Percentiles rank a stretch among this genome's conserved stretches.
phyloP scores from a whole-genome alignment of 1,140 invertebrate genomes.

The Aphaenogaster floridana region DNA sequence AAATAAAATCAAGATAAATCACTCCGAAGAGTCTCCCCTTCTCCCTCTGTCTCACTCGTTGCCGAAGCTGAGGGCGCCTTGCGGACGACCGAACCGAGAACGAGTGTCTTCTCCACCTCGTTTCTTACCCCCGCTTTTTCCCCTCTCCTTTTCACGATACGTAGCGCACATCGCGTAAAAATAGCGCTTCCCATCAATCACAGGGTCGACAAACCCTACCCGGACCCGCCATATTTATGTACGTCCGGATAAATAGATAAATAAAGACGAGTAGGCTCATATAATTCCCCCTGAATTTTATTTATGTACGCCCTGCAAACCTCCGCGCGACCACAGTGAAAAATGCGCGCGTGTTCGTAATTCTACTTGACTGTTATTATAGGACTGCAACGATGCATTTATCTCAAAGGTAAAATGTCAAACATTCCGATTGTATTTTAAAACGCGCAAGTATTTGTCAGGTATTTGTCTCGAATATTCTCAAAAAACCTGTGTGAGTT shows the following conservation, averaged over 20 bases:
- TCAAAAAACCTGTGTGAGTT: not conserved
- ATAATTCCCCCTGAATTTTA: slow-evolving; percentile 56
- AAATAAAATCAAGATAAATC: slow-evolving; percentile 80
- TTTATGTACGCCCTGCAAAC: slow-evolving; percentile 30
- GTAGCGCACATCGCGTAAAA: slow-evolving; percentile 71
- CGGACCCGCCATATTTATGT: slow-evolving; percentile 62
- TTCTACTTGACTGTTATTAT: slow-evolving; percentile 1
- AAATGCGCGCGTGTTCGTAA: slow-evolving; percentile 34
- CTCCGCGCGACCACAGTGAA: not conserved
- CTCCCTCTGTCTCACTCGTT: not conserved
- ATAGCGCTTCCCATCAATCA: slow-evolving; percentile 79
- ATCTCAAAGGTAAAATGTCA: slow-evolving; percentile 28
- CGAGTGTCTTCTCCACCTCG: slow-evolving; percentile 40
- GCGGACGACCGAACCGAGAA: slow-evolving; percentile 29
- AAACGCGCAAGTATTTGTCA: slow-evolving; percentile 23
- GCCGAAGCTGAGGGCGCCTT: slow-evolving; percentile 1
- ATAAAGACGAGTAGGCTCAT: slow-evolving; percentile 58
- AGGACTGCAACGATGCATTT: not conserved
- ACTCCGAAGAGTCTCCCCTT: slow-evolving; percentile 24
- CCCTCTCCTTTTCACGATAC: slow-evolving; percentile 66
- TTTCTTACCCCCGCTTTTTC: slow-evolving; percentile 54
- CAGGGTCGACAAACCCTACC: slow-evolving; percentile 76
- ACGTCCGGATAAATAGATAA: slow-evolving; percentile 69
- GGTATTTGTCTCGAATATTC: not conserved
- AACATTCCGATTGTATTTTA: slow-evolving; percentile 13